Evolutionary conservation across 2,113 vertebrate genomes (phyloP).

Genomic region (Petrocephalus microphthalmus): DNA sequence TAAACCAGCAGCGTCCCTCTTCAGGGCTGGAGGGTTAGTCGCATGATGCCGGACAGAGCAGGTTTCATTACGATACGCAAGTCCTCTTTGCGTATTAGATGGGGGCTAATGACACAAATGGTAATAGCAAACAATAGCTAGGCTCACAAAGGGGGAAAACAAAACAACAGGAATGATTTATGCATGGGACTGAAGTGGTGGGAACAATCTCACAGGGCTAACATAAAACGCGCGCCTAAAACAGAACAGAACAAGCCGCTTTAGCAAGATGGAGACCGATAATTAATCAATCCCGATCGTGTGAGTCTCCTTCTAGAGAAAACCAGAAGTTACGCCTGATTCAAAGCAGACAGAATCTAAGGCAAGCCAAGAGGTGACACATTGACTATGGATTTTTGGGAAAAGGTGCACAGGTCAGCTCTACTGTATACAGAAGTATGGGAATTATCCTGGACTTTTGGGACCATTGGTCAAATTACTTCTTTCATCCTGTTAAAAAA

Average conservation of each 20-base stretch:
- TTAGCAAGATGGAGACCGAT: background rate
- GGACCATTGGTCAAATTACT: background rate
- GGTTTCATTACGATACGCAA: background rate
- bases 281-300: background rate
- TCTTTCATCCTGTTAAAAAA: background rate
- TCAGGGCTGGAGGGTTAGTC: background rate
- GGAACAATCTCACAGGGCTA: background rate
- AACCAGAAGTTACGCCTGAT: background rate
- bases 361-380: background rate
- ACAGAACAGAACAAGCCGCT: background rate
- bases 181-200: background rate
- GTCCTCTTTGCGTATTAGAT: background rate
- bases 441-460: background rate
- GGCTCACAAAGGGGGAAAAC: background rate
- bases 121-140: background rate
- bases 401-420: background rate
- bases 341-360: background rate
- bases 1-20: background rate
- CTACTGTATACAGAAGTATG: background rate
- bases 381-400: background rate
- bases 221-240: background rate
- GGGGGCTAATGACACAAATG: background rate
- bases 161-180: background rate
- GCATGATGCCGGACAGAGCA: background rate
- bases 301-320: background rate